Base-by-base conservation (phyloP, 1,140 invertebrate genomes). In the Coboldia fuscipes region DNA sequence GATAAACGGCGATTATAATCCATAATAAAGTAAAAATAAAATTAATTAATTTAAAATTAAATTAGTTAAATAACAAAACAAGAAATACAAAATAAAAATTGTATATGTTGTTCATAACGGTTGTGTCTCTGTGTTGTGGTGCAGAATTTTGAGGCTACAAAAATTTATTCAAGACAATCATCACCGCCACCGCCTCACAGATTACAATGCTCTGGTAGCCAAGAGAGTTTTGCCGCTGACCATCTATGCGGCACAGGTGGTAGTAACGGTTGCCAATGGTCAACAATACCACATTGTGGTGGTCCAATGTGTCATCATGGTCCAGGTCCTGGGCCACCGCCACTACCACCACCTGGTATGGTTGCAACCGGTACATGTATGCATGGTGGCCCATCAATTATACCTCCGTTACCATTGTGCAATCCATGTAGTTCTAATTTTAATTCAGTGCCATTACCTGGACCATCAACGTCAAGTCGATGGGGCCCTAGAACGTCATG, bases 401-500 rank as follows among this genome's bases (percentile, higher is more conserved):
- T 13, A 13, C 51, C 48, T 35, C 51, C 51, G 35, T 51, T 50
- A 38, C 47, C 48, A 18, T 44, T 51, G 12, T 55, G 52, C 38
- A 55, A 54, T 47, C 52, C 52, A 20, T 55, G 52, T 42, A 54
- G 52, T 45, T 51, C 51, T 37, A 44, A 42, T 42, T 42, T 42
- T 37, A 44, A 41, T 41, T 37, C 38, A 32, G 39, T 44, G 27
- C 38, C 38, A 36, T 29, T 41, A 33, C 42, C 37, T 26, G 42
- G 36, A 20, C 38, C 39, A 16, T 38, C 39, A 26, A 36, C 45
- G 12, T 51, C 48, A 30, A 45, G n/a, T n/a, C 12, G 52, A 34
- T 55, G 52, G 52, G 52, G 52, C 39, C 52, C 52, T 29, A 42
- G 52, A 39, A 54, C 52, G 42, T 55, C 52, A 35, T 70, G 68